Evolutionary conservation across 1,140 invertebrate species (phyloP).

Genomic region (Diplogasteroides magnus): DNA sequence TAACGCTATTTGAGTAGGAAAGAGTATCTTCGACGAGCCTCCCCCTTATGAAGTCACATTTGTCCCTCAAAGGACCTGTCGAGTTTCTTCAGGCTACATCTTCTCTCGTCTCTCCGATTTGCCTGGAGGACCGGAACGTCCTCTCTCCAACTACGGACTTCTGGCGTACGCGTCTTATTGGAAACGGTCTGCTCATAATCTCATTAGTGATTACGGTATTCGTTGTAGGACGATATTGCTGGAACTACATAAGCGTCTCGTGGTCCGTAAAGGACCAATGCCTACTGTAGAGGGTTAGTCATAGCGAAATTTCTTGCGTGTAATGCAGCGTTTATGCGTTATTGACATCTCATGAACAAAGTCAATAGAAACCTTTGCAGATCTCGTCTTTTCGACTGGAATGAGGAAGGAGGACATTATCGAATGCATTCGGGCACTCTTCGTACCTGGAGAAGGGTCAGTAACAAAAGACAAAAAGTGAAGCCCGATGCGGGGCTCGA

Average conservation of each 20-base stretch:
- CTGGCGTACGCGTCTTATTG: background rate
- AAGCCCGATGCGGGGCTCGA: constrained; percentile 48
- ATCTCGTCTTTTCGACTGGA: background rate
- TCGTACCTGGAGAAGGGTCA: no score
- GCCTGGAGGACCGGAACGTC: background rate
- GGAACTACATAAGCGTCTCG: no score
- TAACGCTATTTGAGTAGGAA: no score
- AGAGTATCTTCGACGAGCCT: no score
- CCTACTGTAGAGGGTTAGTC: background rate
- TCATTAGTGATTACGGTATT: no score
- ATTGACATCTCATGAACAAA: background rate
- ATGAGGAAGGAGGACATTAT: background rate
- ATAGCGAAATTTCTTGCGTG: background rate
- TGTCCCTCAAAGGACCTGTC: no score
- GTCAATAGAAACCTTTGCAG: background rate
- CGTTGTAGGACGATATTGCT: no score
- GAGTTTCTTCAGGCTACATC: background rate
- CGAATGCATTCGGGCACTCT: background rate
- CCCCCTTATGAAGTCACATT: no score
- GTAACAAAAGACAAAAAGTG: background rate
- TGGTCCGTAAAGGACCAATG: no score
- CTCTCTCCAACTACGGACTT: background rate
- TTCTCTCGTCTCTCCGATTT: background rate
- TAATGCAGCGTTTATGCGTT: background rate
- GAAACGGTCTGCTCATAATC: background rate